Percentiles rank a stretch among this genome's conserved stretches.
These are phyloP conservation scores for Parazoanthus swiftii DNA, from an alignment of 92 coral and sea anemone genomes.

Conservation along the genomic window DNA sequence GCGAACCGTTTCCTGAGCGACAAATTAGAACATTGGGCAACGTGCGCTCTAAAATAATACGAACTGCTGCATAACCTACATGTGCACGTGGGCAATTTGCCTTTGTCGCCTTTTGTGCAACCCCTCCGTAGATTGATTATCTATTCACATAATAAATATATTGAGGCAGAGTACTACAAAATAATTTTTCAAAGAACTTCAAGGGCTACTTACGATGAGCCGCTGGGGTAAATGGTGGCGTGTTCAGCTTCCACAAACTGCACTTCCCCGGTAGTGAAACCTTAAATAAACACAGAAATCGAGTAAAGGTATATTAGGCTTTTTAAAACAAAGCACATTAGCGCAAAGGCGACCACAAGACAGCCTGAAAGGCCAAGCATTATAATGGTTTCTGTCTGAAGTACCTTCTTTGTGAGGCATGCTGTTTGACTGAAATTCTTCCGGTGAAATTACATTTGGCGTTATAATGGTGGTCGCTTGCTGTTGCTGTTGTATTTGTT, in stretches of 20 bases:
- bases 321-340: not conserved
- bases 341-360: not conserved
- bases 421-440: slow-evolving; percentile 73
- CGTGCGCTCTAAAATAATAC: not conserved
- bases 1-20: slow-evolving; percentile 36
- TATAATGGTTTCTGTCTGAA: slow-evolving; percentile 39
- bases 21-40: not conserved
- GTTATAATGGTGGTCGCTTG: slow-evolving; percentile 75
- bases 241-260: slow-evolving; percentile 97
- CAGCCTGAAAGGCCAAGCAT: slow-evolving; percentile 8
- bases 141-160: not conserved
- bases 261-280: slow-evolving; percentile 90
- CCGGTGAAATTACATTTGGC: slow-evolving; percentile 77
- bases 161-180: not conserved
- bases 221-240: slow-evolving; percentile 81
- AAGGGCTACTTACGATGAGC: slow-evolving; percentile 79
- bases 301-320: not conserved
- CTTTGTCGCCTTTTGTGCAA: slow-evolving; percentile 13
- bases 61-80: not conserved
- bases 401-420: slow-evolving; percentile 78
- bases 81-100: slow-evolving; percentile 22
- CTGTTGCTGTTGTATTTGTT: slow-evolving; percentile 70
- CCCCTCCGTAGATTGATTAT: slow-evolving; percentile 13
- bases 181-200: not conserved
- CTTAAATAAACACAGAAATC: slow-evolving; percentile 52